Conservation (phyloP, 1,140 invertebrate species). For the Sycobia sp. region DNA sequence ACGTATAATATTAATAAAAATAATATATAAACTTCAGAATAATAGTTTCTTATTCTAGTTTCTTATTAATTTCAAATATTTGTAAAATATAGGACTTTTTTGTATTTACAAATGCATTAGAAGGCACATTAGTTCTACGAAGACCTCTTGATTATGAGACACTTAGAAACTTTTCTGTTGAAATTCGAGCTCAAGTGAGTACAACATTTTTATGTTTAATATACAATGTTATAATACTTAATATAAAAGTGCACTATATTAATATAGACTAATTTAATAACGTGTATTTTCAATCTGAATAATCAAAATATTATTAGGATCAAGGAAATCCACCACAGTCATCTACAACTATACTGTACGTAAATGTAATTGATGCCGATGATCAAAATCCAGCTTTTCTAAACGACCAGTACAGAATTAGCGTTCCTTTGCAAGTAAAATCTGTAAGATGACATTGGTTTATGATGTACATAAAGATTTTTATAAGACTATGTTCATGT, state of each 20-base stretch:
- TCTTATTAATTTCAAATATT: no score
- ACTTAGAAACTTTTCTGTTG: slow-evolving; percentile 79
- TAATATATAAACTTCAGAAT: no score
- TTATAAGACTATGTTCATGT: no score
- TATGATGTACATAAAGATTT: no score
- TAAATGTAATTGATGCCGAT: slow-evolving; percentile 87
- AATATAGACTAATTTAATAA: background rate
- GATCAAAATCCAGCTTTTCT: slow-evolving; percentile 88
- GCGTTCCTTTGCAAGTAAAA: slow-evolving; percentile 68
- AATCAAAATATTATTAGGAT: slow-evolving; percentile 64
- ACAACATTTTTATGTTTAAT: background rate
- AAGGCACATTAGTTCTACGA: slow-evolving; percentile 80
- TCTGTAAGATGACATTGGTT: slow-evolving; percentile 56
- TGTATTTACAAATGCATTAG: slow-evolving; percentile 82
- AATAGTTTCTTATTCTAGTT: no score
- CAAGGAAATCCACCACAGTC: slow-evolving; percentile 79
- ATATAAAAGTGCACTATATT: no score
- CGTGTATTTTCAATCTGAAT: background rate
- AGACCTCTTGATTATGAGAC: slow-evolving; percentile 85
- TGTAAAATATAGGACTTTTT: slow-evolving; percentile 77
- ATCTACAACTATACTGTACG: slow-evolving; percentile 75
- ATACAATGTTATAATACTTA: no score
- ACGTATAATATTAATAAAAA: no score
- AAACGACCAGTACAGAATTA: slow-evolving; percentile 76
- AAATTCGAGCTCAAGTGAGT: slow-evolving; percentile 73